Conservation (phyloP, 2,113 vertebrate species). For the Pelobates fuscus region DNA sequence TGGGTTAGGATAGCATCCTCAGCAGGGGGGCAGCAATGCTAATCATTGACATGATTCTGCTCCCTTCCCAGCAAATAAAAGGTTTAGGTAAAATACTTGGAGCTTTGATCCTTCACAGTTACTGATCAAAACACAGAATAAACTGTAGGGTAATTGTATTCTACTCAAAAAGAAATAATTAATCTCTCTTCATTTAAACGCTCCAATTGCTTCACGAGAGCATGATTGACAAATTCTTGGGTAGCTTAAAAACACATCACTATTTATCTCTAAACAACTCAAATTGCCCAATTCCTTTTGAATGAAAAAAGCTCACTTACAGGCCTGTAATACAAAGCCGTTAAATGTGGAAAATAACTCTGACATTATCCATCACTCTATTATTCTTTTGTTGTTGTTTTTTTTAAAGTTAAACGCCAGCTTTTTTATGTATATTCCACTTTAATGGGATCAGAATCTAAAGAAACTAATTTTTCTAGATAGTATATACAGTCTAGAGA, state of each 20-base stretch:
- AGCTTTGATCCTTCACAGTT: neutral
- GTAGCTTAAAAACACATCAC: slow-evolving; percentile 5
- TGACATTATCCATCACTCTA: no score
- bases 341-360: neutral
- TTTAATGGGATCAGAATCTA: no score
- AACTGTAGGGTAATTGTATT: neutral
- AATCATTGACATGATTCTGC: neutral
- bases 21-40: neutral
- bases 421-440: no score
- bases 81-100: neutral
- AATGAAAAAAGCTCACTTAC: neutral
- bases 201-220: slow-evolving; percentile 1
- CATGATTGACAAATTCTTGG: neutral
- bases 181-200: neutral
- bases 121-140: neutral
- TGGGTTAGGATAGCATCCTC: no score
- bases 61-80: neutral
- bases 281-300: neutral
- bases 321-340: slow-evolving; percentile 1
- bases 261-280: neutral
- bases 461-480: no score
- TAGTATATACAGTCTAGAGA: no score
- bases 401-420: no score
- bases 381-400: no score
- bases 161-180: neutral